phyloP scores from a whole-genome alignment of 2,113 vertebrate genomes.

The Rana temporaria region DNA sequence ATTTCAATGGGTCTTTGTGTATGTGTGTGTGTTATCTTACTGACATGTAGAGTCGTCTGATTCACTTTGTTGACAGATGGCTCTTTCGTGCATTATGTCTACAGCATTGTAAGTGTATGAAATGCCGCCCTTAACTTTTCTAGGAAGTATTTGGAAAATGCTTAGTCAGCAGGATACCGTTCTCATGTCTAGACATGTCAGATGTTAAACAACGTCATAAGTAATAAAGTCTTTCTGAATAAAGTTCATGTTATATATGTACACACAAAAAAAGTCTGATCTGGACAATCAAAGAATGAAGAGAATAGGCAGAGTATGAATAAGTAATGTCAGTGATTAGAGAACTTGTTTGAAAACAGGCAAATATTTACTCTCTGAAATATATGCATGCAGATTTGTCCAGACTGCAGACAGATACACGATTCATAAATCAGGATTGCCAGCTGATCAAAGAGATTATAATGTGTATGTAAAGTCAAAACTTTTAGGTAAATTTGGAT shows the following conservation, averaged over 20 bases:
- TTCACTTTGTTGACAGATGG: neutral
- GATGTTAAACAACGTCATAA: neutral
- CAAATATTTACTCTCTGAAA: too few relatives aligned
- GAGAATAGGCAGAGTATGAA: too few relatives aligned
- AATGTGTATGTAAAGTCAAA: too few relatives aligned
- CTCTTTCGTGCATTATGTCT: neutral
- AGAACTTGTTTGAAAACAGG: too few relatives aligned
- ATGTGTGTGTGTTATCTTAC: neutral
- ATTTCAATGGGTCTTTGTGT: neutral
- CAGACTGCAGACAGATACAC: too few relatives aligned
- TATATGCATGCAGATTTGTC: too few relatives aligned
- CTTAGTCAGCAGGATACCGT: neutral
- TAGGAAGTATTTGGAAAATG: slow-evolving; percentile 36
- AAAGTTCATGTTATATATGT: neutral
- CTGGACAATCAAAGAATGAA: neutral
- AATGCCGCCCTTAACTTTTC: neutral
- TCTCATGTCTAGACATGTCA: slow-evolving; percentile 9
- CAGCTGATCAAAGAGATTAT: too few relatives aligned
- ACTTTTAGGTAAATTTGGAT: too few relatives aligned
- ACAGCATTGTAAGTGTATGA: neutral
- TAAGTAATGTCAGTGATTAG: too few relatives aligned
- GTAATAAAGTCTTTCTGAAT: neutral
- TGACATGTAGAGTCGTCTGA: neutral
- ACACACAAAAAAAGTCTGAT: neutral
- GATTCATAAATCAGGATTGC: too few relatives aligned